A percentile compares a stretch with the other conserved stretches of the same genome.
Evolutionary conservation across 1,140 invertebrate genomes (phyloP).

Genomic region (Polypedilum vanderplanki): DNA sequence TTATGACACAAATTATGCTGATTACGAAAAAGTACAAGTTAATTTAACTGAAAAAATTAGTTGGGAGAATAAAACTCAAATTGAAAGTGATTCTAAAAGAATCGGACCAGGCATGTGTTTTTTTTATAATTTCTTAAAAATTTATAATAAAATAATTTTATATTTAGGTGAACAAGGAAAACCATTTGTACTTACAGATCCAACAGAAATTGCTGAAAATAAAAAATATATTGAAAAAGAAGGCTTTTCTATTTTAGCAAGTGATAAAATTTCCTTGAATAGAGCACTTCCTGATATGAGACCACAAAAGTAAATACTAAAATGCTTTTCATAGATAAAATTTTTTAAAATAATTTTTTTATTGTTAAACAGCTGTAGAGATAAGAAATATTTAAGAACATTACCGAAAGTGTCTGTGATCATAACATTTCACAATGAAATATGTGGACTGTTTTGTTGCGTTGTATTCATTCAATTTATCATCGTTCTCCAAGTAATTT

Average conservation of each 20-base stretch:
- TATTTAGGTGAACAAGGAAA: constrained; percentile 60
- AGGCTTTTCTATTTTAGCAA: constrained; percentile 72
- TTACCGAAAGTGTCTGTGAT: constrained; percentile 90
- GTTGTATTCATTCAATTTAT: constrained; percentile 89
- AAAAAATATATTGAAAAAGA: constrained; percentile 62
- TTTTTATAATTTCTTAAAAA: no score
- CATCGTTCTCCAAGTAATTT: constrained; percentile 80
- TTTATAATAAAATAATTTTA: no score
- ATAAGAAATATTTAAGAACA: constrained; percentile 65
- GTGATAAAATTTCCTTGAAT: constrained; percentile 70
- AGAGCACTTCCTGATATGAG: constrained; percentile 71
- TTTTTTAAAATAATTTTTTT: not conserved
- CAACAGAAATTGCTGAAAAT: constrained; percentile 44
- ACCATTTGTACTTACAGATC: constrained; percentile 50
- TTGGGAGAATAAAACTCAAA: constrained; percentile 62
- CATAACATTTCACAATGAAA: constrained; percentile 95
- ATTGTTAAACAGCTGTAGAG: constrained; percentile 58
- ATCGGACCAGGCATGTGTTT: constrained; percentile 45
- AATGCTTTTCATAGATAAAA: not conserved
- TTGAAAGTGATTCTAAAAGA: constrained; percentile 52
- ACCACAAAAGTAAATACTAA: constrained; percentile 42
- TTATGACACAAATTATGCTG: no score
- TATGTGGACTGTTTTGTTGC: constrained; percentile 83
- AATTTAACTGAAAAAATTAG: constrained; percentile 49
- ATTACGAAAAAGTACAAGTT: not conserved